Conservation (phyloP, 2,888 invertebrate species). For the Drosophila cyrtoloma region DNA sequence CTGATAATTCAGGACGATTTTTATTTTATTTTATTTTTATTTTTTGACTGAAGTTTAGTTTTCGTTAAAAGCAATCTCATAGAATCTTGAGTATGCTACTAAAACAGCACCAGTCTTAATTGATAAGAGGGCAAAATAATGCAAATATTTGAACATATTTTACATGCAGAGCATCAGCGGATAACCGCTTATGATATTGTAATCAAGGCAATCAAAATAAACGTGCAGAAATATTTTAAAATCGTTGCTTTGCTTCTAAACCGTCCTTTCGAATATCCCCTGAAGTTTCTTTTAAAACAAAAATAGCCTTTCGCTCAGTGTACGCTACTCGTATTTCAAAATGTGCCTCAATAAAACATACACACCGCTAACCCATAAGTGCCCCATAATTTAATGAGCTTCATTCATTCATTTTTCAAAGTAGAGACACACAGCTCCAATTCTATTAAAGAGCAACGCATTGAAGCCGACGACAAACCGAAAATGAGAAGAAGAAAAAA, state of each 20-base stretch:
- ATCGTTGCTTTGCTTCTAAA: background rate
- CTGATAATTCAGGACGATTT: background rate
- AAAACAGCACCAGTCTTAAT: background rate
- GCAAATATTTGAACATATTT: background rate
- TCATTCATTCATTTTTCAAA: slow-evolving; percentile 71
- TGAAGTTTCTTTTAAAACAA: background rate
- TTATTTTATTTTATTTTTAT: background rate
- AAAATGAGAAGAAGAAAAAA: slow-evolving; percentile 55
- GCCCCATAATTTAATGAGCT: slow-evolving; percentile 79
- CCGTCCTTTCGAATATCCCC: background rate
- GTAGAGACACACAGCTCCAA: slow-evolving; percentile 55
- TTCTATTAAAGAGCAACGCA: slow-evolving; percentile 42
- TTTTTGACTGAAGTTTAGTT: background rate
- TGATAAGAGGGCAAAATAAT: background rate
- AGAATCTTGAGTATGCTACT: background rate
- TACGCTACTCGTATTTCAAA: slow-evolving; percentile 69
- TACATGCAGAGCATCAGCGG: background rate
- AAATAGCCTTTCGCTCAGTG: slow-evolving; percentile 44
- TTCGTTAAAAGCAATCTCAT: background rate
- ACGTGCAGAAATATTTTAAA: background rate
- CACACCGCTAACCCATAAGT: slow-evolving; percentile 58
- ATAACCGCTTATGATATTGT: background rate
- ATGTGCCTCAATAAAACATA: slow-evolving; percentile 42
- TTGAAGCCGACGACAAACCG: slow-evolving; percentile 47
- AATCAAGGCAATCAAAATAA: background rate